Conservation (phyloP, 2,797 vertebrate genomes). For the Hirundo rustica region DNA sequence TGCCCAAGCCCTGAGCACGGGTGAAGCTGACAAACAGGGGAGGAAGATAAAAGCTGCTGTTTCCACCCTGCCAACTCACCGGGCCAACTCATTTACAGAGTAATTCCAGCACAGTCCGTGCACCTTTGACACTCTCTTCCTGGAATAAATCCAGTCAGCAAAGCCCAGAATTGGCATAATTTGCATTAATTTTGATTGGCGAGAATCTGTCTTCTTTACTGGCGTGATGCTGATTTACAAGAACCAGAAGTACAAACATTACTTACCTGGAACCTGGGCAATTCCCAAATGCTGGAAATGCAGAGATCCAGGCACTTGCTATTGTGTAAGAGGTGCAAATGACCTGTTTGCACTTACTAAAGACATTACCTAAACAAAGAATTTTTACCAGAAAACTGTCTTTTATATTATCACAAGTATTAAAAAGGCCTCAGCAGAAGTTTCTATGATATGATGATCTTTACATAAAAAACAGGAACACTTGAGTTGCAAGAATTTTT, state of each 20-base stretch:
- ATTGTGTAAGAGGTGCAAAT: not conserved
- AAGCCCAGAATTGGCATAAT: not conserved
- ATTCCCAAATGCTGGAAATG: not conserved
- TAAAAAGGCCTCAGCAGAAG: not conserved
- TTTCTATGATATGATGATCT: not conserved
- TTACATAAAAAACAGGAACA: not conserved
- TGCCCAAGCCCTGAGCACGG: not conserved
- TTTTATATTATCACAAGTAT: not conserved
- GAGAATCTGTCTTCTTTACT: not conserved
- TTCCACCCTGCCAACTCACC: not conserved
- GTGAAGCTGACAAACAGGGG: not conserved
- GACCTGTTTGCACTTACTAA: not conserved
- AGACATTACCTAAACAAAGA: not conserved
- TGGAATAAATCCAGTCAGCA: not conserved
- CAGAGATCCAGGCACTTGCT: not conserved
- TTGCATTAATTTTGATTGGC: not conserved
- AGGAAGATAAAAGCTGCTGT: conserved; percentile 6
- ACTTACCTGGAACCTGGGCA: not conserved
- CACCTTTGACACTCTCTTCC: not conserved
- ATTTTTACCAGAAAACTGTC: not conserved
- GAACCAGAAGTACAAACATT: not conserved
- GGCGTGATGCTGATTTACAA: not conserved
- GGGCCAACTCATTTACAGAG: not conserved
- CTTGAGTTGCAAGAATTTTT: not conserved
- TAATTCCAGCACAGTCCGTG: not conserved